Base-by-base conservation (phyloP, 2,888 invertebrate species). In the Myathropa florea region DNA sequence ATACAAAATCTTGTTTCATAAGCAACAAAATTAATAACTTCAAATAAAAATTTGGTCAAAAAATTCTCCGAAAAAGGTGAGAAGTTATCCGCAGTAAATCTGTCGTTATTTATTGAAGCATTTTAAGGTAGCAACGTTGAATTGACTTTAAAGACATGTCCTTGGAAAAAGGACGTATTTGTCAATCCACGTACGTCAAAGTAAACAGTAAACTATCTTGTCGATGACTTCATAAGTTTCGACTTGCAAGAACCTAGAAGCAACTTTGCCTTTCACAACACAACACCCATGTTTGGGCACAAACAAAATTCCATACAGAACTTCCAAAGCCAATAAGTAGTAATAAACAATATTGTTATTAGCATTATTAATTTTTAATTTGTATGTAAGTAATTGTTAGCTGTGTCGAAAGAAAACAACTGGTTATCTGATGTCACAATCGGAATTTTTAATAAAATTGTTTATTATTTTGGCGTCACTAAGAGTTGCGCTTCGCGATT, bases 311-410 rank as follows among this genome's bases (percentile, higher is more conserved):
- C 46, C n/a, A 46, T 46, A 46, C 46, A 46, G 18, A 46, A 4
- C 46, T 7, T 18, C 46, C 46, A 46, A 46, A 46, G 2, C 18
- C 46, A 18, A 18, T 46, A 18, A 46, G 46, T 18, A 46, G 46
- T 26, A 18, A 53, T 53, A 65, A 53, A 46, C n/a, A 46, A 26
- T 46, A 46, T 18, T 28, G 18, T 65, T 46, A 28, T 28, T 39
- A n/a, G 63, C 18, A 63, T 36, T 64, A 39, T 14, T 39, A 64
- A 64, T 64, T 65, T 21, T 28, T 18, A 46, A n/a, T 53, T 28
- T 28, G 26, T 26, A 65, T 28, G 53, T 65, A 53, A 65, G 57
- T 57, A 57, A 57, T 57, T 57, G 57, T 57, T 57, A 57, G 18
- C 46, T 3, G 18, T 18, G n/a, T 46, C 46, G 18, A 18, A 46